Evolutionary conservation across 1,140 invertebrate species (phyloP).

Genomic region (Drosophila sucinea): DNA sequence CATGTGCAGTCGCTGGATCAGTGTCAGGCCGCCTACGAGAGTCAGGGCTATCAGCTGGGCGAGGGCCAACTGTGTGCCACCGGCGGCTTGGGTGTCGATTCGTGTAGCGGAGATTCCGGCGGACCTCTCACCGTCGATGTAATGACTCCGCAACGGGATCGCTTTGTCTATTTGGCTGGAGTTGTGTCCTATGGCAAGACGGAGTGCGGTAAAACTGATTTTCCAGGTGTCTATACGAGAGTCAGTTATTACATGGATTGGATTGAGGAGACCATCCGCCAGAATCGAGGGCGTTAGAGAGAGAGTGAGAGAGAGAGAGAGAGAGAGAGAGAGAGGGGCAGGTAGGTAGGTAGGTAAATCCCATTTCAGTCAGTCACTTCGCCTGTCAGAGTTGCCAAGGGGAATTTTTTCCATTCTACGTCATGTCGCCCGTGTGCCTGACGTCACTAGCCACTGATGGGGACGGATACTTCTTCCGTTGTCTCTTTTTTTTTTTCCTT

Average conservation of each 20-base stretch:
- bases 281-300: constrained; percentile 30
- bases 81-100: constrained; percentile 53
- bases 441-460: background rate
- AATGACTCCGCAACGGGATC: constrained; percentile 32
- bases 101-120: constrained; percentile 70
- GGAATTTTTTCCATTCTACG: background rate
- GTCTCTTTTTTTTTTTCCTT: background rate
- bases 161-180: constrained; percentile 55
- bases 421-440: background rate
- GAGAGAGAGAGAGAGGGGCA: too few relatives aligned
- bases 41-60: background rate
- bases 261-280: constrained; percentile 53
- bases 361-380: too few relatives aligned
- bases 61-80: constrained; percentile 64
- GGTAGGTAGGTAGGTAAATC: too few relatives aligned
- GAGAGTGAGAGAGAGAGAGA: too few relatives aligned
- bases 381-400: too few relatives aligned
- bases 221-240: constrained; percentile 58
- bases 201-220: constrained; percentile 36
- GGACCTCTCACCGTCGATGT: constrained; percentile 62
- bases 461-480: background rate
- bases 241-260: constrained; percentile 58
- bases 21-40: constrained; percentile 39
- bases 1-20: constrained; percentile 35
- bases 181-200: constrained; percentile 54